These are phyloP conservation scores for Nemotelus nigrinus DNA, from an alignment of 2,888 invertebrate genomes.

Conservation along the genomic window DNA sequence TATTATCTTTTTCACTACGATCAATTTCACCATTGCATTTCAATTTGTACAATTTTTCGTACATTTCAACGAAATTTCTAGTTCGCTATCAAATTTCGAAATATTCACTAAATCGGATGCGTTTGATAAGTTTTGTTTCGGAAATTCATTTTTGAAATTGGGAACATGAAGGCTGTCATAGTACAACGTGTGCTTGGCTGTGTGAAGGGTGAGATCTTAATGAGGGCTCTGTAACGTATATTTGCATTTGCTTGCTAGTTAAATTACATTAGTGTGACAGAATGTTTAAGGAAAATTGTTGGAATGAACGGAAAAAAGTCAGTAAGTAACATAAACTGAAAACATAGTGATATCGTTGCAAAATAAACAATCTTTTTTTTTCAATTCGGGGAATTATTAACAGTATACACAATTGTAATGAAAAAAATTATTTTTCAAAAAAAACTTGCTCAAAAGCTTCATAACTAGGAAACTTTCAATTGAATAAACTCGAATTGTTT, in stretches of 20 bases:
- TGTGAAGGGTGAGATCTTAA: not conserved
- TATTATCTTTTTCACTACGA: conserved; percentile 11
- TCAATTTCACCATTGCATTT: conserved; percentile 16
- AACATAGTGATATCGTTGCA: conserved; percentile 34
- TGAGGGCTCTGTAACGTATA: conserved; percentile 47
- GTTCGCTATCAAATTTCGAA: not conserved
- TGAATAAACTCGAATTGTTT: conserved; percentile 19
- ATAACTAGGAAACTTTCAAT: conserved; percentile 22
- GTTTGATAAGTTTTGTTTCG: conserved; percentile 47
- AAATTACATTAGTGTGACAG: conserved; percentile 46
- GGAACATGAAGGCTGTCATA: no score
- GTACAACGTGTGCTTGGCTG: no score
- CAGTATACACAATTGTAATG: conserved; percentile 48
- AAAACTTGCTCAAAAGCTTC: conserved; percentile 40
- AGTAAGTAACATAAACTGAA: conserved; percentile 24
- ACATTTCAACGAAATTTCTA: conserved; percentile 37
- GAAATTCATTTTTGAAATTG: conserved; percentile 30
- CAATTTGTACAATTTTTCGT: conserved; percentile 49
- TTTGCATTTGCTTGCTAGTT: conserved; percentile 41
- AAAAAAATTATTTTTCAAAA: conserved; percentile 29
- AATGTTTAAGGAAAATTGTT: conserved; percentile 45
- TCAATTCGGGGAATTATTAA: conserved; percentile 43
- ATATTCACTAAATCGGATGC: not conserved
- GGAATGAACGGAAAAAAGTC: conserved; percentile 39
- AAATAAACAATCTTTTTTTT: conserved; percentile 44